Base-by-base conservation (phyloP, 1,140 invertebrate genomes). In the Trypoxylus dichotomus region DNA sequence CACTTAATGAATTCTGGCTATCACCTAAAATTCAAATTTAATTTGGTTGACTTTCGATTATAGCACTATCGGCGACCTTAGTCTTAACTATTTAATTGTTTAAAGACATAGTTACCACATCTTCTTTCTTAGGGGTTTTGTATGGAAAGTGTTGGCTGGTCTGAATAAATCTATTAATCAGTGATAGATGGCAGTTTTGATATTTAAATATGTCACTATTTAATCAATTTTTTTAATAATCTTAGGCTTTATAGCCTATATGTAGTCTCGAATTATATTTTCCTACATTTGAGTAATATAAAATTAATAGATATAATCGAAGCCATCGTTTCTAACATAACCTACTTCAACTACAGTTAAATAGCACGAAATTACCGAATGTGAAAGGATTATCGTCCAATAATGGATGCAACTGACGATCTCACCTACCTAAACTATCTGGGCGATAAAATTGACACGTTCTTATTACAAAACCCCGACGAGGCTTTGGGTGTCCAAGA, bases 401-500 rank as follows among this genome's bases (percentile, higher is more conserved):
- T n/a, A 27, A 81, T 81, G 80, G 80, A 83, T 60, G 24, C 41
- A n/a, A 79, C 81, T 25, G 82, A 83, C 43, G 82, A 82, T 74
- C 37, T 79, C 1, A 79, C 77, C 21, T 83, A 82, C 79, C 79
- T 83, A 75, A 83, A 81, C 58, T 80, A 80, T 63, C 76, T 83
- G 2, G 80, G 80, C 58, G 82, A 83, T 54, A 74, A 78, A 10
- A 79, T 78, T 8, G 79, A 81, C 32, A 80, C 78, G 41, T 83
- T 79, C 74, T 76, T 83, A 58, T 29, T 83, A n/a, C 81, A 82
- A 75, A 80, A 77, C 43, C 80, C 75, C 27, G 80, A 80, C 71
- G 80, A 80, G 37, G 80, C 79, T 11, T 74, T 82, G 5, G 68
- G 68, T 7, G 54, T 78, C 10, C 77, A 74, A 63, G 76, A 77